phyloP scores from a whole-genome alignment of 2,888 invertebrate species.

The Lampropteryx suffumata region DNA sequence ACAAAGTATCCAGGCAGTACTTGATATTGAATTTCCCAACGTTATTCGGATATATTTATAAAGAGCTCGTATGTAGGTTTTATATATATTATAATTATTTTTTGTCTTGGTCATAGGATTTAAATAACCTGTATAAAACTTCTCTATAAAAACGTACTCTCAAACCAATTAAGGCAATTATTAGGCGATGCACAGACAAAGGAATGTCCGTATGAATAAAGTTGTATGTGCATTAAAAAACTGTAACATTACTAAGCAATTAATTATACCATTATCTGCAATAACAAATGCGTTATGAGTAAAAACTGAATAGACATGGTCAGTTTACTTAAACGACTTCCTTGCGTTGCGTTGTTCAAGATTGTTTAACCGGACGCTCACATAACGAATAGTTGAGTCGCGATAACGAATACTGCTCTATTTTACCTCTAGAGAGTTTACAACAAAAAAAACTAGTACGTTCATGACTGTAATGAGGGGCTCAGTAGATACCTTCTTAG shows the following conservation, averaged over 20 bases:
- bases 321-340: slow-evolving; percentile 54
- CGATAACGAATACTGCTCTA: no score
- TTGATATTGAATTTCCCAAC: no score
- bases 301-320: slow-evolving; percentile 44
- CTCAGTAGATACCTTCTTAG: no score
- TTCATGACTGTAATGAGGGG: no score
- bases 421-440: no score
- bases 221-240: slow-evolving; percentile 29
- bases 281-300: slow-evolving; percentile 31
- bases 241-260: slow-evolving; percentile 41
- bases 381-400: neutral
- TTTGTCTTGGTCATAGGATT: neutral
- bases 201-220: slow-evolving; percentile 29
- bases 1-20: neutral
- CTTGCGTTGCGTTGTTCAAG: slow-evolving; percentile 44
- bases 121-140: slow-evolving; percentile 5
- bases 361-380: slow-evolving; percentile 1
- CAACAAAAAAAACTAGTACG: no score
- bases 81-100: no score
- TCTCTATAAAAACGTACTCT: slow-evolving; percentile 10
- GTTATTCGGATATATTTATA: no score
- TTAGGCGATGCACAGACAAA: slow-evolving; percentile 24
- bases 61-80: no score
- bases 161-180: slow-evolving; percentile 15
- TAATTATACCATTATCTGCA: slow-evolving; percentile 35